Conservation (phyloP, 23 tunicate genomes). For the Phallusia fumigata region DNA sequence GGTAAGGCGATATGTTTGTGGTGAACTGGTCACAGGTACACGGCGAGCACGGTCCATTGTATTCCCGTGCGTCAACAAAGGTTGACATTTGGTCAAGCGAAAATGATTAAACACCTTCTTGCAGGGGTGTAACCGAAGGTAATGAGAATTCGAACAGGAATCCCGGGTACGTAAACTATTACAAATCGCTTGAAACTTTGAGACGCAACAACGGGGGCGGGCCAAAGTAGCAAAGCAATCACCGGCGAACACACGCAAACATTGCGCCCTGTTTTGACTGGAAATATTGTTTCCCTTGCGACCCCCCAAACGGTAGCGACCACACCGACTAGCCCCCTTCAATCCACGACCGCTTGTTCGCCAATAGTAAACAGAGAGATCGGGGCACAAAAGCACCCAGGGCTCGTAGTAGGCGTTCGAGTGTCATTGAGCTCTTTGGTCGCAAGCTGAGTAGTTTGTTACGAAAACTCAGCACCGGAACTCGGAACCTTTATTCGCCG, state of each 20-base stretch:
- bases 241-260: too few species aligned
- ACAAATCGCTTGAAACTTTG: too few species aligned
- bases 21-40: not conserved
- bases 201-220: too few species aligned
- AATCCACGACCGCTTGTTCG: not conserved
- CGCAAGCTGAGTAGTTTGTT: constrained; percentile 4
- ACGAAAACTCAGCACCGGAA: constrained; percentile 2
- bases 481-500: not conserved
- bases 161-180: too few species aligned
- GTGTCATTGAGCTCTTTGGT: not conserved
- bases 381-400: not conserved
- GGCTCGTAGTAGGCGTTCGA: not conserved
- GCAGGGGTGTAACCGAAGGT: too few species aligned
- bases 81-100: not conserved
- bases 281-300: not conserved
- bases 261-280: not conserved
- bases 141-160: too few species aligned
- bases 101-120: too few species aligned
- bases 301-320: not conserved
- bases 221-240: too few species aligned
- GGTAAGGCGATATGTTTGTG: not conserved
- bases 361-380: not conserved
- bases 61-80: not conserved
- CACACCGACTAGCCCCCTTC: not conserved
- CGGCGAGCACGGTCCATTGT: too few species aligned